These are phyloP conservation scores for Bombus huntii DNA, from an alignment of 1,140 invertebrate genomes.

Conservation along the genomic window DNA sequence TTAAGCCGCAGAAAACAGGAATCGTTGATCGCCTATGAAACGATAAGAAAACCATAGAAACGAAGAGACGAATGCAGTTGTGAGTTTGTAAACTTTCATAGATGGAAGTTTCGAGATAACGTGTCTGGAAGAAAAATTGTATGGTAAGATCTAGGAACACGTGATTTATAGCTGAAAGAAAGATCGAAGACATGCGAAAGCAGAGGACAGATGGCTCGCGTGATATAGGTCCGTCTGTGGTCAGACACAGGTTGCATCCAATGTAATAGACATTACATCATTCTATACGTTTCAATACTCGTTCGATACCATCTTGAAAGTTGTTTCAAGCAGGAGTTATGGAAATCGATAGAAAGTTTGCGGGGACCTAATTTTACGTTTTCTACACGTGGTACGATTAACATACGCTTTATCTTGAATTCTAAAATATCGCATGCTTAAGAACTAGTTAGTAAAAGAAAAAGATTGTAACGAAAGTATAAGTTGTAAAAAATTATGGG, in stretches of 20 bases:
- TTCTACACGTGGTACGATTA: not conserved
- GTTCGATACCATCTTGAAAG: not conserved
- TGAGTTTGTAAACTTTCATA: not conserved
- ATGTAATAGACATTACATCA: not conserved
- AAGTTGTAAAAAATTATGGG: no score
- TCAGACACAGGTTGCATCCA: not conserved
- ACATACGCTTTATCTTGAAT: not conserved
- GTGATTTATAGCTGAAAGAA: constrained; percentile 13
- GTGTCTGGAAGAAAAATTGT: not conserved
- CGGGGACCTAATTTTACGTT: not conserved
- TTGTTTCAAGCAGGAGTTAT: not conserved
- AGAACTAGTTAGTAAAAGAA: not conserved
- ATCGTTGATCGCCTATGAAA: no score
- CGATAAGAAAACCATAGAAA: no score
- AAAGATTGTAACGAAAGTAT: no score
- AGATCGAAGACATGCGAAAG: not conserved
- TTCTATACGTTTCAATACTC: not conserved
- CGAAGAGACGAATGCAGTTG: not conserved
- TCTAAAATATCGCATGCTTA: not conserved
- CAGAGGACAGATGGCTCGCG: not conserved
- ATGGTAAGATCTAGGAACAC: not conserved
- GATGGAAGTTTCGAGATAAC: no score
- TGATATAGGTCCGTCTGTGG: constrained; percentile 10
- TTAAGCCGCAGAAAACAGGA: not conserved
- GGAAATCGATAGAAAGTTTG: not conserved